These are phyloP conservation scores for Spodoptera frugiperda DNA, from an alignment of 1,140 invertebrate genomes.

Conservation along the genomic window DNA sequence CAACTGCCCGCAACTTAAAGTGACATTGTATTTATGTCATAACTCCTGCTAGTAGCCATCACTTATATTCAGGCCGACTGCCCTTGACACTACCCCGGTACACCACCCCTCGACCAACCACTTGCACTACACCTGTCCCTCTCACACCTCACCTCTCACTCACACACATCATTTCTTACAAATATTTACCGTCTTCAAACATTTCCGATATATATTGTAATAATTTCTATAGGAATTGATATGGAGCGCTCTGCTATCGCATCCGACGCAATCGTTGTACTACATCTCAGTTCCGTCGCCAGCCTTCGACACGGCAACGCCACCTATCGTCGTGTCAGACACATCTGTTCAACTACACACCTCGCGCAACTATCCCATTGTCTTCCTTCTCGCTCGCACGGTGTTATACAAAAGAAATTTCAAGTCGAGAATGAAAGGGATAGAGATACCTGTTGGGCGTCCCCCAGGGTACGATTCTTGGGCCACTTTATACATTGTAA, in stretches of 20 bases:
- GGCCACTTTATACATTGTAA: slow-evolving; percentile 47
- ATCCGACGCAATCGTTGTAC: slow-evolving; percentile 10
- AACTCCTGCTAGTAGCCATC: not conserved
- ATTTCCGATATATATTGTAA: slow-evolving; percentile 1
- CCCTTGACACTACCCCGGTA: not conserved
- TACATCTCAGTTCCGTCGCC: slow-evolving; percentile 22
- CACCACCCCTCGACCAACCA: not conserved
- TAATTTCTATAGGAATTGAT: slow-evolving; percentile 9
- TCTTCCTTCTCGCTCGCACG: slow-evolving; percentile 31
- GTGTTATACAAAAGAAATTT: not conserved
- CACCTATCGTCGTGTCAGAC: slow-evolving; percentile 9
- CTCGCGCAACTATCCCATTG: slow-evolving; percentile 9
- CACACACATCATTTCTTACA: too few relatives aligned
- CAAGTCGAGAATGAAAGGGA: slow-evolving; percentile 23
- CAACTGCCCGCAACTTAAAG: too few relatives aligned
- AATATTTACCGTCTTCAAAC: not conserved
- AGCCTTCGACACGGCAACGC: slow-evolving; percentile 19
- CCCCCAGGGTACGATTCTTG: slow-evolving; percentile 37
- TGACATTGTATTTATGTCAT: too few relatives aligned
- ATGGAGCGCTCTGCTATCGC: not conserved
- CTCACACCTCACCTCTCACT: not conserved
- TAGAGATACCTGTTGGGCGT: slow-evolving; percentile 41
- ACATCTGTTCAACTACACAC: slow-evolving; percentile 28
- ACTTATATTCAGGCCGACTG: not conserved
- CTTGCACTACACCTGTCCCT: not conserved